Evolutionary conservation across 2,797 vertebrate genomes (phyloP).

Genomic region (Limosa lapponica): DNA sequence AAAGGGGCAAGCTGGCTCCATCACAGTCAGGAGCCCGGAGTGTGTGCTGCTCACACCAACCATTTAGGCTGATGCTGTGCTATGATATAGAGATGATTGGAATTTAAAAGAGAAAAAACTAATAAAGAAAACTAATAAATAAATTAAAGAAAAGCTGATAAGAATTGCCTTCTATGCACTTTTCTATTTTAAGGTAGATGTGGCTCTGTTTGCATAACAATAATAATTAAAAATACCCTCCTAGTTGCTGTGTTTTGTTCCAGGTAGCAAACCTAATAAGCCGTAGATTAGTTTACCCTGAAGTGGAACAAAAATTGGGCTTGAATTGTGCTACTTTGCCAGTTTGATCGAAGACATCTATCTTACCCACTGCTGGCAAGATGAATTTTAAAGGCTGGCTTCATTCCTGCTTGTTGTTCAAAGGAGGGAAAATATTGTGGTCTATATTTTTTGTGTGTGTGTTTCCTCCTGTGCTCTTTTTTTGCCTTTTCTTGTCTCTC

Average conservation of each 20-base stretch:
- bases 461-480: neutral
- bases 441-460: neutral
- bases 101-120: neutral
- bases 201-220: neutral
- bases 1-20: neutral
- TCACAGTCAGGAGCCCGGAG: neutral
- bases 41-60: neutral
- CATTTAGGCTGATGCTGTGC: neutral
- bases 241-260: slow-evolving; percentile 14
- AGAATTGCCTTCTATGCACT: neutral
- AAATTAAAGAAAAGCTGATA: neutral
- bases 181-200: neutral
- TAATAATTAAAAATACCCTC: neutral
- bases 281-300: neutral
- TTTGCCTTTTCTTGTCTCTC: neutral
- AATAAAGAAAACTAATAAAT: neutral
- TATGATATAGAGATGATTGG: neutral
- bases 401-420: neutral
- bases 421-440: neutral
- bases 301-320: neutral
- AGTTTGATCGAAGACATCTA: neutral
- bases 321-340: neutral
- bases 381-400: slow-evolving; percentile 5
- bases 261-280: neutral
- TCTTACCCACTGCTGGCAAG: neutral